Percentiles rank a stretch among this genome's conserved stretches.
Evolutionary conservation across 2,797 vertebrate species (phyloP).

Genomic region (Lepidocolaptes lacrymiger): DNA sequence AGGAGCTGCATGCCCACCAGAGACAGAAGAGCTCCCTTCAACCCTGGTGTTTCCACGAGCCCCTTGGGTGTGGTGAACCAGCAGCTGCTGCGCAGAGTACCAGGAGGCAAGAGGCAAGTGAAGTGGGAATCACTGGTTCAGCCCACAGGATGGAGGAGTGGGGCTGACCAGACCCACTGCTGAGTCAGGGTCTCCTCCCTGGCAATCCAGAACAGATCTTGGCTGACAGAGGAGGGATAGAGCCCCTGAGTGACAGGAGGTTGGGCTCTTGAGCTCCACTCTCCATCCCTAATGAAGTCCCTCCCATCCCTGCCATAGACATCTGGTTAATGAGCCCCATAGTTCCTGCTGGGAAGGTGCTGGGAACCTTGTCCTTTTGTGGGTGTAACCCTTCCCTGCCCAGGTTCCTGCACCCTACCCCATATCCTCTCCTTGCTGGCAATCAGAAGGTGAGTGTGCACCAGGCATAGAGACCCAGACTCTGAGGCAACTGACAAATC

Average conservation of each 20-base stretch:
- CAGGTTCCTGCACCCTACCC: accelerated
- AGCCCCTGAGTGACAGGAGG: neutral
- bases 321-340: neutral
- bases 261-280: neutral
- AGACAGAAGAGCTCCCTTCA: neutral
- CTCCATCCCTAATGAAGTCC: neutral
- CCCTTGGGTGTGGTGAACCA: neutral
- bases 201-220: accelerated
- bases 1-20: neutral
- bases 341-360: neutral
- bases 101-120: neutral
- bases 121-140: neutral
- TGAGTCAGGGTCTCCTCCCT: neutral
- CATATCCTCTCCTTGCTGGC: neutral
- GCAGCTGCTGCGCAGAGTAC: neutral
- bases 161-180: neutral
- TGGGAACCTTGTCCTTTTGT: neutral
- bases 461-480: neutral
- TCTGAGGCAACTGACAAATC: neutral
- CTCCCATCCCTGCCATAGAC: neutral
- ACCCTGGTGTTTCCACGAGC: neutral
- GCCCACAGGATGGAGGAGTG: neutral
- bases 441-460: neutral
- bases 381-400: neutral
- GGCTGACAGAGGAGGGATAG: neutral